These are phyloP conservation scores for Zygothrica quintamaculata DNA, from an alignment of 2,888 invertebrate species.

Conservation along the genomic window DNA sequence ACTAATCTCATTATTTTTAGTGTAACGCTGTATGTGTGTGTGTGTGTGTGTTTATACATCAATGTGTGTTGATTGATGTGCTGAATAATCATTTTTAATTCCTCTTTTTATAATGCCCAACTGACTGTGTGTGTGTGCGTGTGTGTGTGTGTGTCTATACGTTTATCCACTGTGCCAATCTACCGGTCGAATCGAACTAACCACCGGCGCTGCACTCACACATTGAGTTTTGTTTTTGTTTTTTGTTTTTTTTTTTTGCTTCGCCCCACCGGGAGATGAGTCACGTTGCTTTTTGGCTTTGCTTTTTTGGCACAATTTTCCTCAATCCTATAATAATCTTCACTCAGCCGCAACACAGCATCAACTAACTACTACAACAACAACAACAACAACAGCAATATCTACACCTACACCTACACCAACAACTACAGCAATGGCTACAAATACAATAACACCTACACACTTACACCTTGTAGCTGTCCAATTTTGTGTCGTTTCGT, in stretches of 20 bases:
- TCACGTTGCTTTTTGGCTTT: slow-evolving; percentile 61
- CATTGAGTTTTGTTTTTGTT: not conserved
- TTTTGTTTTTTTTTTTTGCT: slow-evolving; percentile 10
- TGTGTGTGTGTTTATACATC: slow-evolving; percentile 19
- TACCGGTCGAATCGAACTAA: not conserved
- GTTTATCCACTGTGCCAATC: slow-evolving; percentile 25
- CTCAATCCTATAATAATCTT: slow-evolving; percentile 57
- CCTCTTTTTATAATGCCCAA: too few species aligned
- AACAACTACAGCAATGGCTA: too few species aligned
- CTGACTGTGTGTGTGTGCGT: too few species aligned
- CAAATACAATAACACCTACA: slow-evolving; percentile 38
- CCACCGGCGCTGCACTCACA: not conserved
- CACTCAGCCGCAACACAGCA: slow-evolving; percentile 64
- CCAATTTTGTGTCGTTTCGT: slow-evolving; percentile 3
- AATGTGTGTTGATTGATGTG: slow-evolving; percentile 75
- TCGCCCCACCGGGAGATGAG: slow-evolving; percentile 48
- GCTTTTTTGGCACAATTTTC: slow-evolving; percentile 72
- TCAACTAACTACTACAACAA: slow-evolving; percentile 41
- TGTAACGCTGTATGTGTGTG: slow-evolving; percentile 19
- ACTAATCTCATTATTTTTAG: slow-evolving; percentile 33
- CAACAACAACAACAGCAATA: slow-evolving; percentile 32
- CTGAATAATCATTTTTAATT: slow-evolving; percentile 77
- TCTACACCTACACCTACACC: too few species aligned
- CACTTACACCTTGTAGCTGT: slow-evolving; percentile 42
- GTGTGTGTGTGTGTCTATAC: slow-evolving; percentile 45